These are phyloP conservation scores for Emberiza fucata DNA, from an alignment of 2,113 vertebrate genomes.

Conservation along the genomic window DNA sequence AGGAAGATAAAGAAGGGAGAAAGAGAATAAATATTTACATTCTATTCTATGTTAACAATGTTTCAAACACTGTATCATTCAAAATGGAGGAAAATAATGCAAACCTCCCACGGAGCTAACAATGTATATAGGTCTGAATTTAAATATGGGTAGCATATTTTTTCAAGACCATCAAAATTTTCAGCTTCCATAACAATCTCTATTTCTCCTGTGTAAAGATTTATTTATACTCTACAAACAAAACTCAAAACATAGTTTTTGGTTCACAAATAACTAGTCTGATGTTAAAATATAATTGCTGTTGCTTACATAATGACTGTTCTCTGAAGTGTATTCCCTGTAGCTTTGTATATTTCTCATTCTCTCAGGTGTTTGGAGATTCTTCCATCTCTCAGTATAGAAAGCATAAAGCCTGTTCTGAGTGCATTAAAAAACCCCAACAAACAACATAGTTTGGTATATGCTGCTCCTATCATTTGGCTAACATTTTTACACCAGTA, in stretches of 20 bases:
- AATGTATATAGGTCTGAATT: background rate
- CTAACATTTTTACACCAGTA: background rate
- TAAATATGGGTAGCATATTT: background rate
- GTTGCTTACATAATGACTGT: background rate
- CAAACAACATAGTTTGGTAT: fast-evolving
- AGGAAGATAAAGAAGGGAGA: background rate
- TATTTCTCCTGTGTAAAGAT: background rate
- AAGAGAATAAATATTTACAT: background rate
- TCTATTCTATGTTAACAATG: background rate
- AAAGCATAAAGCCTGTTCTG: background rate
- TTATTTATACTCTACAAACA: background rate
- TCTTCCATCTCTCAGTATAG: background rate
- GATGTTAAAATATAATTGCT: background rate
- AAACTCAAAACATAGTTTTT: background rate
- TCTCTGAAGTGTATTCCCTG: background rate
- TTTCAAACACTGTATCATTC: background rate
- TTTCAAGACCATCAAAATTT: background rate
- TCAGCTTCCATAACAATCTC: background rate
- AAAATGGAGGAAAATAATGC: background rate
- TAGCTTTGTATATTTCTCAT: background rate
- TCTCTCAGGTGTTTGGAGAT: conserved; percentile 1
- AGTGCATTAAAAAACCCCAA: background rate
- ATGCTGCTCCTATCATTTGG: background rate
- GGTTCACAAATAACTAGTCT: background rate
- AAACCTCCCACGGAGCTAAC: background rate